Evolutionary conservation across 2,113 vertebrate genomes (phyloP), one percentile per base, ranked within the genome.

Genomic region (Sylvia atricapilla): DNA sequence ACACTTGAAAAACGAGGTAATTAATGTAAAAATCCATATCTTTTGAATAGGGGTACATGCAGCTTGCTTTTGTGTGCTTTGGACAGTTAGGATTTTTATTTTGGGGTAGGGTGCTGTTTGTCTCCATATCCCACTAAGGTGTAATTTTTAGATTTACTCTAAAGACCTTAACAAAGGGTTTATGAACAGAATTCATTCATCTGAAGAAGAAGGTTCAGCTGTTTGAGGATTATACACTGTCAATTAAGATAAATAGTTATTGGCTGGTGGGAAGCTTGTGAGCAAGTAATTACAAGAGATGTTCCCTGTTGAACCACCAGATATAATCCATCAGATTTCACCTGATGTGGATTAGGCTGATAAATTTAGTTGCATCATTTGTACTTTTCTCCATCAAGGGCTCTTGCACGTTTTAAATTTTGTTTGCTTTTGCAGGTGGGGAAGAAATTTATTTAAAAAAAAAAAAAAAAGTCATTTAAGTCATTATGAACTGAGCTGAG

Each of bases 201-300:
- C 15, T 43, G 31, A 93, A 70, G 6, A 43, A 43, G 56, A 85
- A 68, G 23, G 6, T 87, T 87, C 84, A 76, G 25, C 49, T 85
- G 13, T 66, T 79, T 66, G 77, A 83, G 70, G 60, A 69, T 33
- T 95, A n/a, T 12, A 58, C 33, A 10, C 9, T 91, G 87, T 76
- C 78, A 87, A 39, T 95, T 94, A 64, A 69, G 49, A 58, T 41
- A 73, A 91, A 91, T 69, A 77, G 68, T 74, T 93, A 80, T 74
- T 96, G 92, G 68, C 52, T 87, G 56, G 13, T 87, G 60, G 47
- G 55, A 77, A 87, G 76, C 39, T 86, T 7, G 11, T 49, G 68
- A 90, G 30, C 47, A 81, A 78, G 64, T 84, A 89, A 86, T 95
- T 92, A 64, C n/a, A 79, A 53, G 90, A 93, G 77, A 66, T 85